Conservation (phyloP, 2,113 vertebrate species). For the Pipa parva region DNA sequence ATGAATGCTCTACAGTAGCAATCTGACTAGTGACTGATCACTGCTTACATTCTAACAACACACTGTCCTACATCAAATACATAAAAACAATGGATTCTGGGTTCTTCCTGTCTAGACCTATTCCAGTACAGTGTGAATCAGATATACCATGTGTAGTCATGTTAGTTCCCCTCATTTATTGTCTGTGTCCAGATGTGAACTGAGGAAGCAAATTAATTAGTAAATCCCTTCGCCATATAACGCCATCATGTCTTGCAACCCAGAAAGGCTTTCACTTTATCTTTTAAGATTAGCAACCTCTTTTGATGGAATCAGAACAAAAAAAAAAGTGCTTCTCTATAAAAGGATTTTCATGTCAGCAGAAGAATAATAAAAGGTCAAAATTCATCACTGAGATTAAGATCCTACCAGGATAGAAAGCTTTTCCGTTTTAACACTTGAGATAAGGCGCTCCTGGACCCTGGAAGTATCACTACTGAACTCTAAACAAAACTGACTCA, state of each 20-base stretch:
- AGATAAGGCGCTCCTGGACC: slow-evolving; percentile 55
- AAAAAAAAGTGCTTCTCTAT: slow-evolving; percentile 45
- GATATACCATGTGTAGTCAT: slow-evolving; percentile 10
- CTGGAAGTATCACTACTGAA: slow-evolving; percentile 62
- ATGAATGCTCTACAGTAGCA: too few species aligned
- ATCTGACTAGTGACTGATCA: too few species aligned
- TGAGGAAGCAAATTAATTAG: neutral
- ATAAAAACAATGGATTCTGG: too few species aligned
- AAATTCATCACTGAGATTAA: slow-evolving; percentile 47
- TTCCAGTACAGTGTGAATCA: neutral
- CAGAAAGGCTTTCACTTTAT: slow-evolving; percentile 31
- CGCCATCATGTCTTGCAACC: neutral
- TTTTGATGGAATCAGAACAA: slow-evolving; percentile 45
- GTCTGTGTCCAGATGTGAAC: slow-evolving; percentile 13
- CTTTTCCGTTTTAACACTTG: slow-evolving; percentile 49
- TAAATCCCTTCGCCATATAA: neutral
- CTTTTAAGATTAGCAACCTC: slow-evolving; percentile 50
- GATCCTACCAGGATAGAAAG: slow-evolving; percentile 44
- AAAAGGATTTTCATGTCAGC: slow-evolving; percentile 58
- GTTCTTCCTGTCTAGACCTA: too few species aligned
- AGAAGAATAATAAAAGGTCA: slow-evolving; percentile 52
- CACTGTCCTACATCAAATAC: too few species aligned
- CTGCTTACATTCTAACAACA: too few species aligned
- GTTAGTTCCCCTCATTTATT: neutral
- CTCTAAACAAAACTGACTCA: slow-evolving; percentile 61